Evolutionary conservation across 2,113 vertebrate species (phyloP), one percentile per base, ranked within the genome.

Genomic region (Hirundichthys speculiger): DNA sequence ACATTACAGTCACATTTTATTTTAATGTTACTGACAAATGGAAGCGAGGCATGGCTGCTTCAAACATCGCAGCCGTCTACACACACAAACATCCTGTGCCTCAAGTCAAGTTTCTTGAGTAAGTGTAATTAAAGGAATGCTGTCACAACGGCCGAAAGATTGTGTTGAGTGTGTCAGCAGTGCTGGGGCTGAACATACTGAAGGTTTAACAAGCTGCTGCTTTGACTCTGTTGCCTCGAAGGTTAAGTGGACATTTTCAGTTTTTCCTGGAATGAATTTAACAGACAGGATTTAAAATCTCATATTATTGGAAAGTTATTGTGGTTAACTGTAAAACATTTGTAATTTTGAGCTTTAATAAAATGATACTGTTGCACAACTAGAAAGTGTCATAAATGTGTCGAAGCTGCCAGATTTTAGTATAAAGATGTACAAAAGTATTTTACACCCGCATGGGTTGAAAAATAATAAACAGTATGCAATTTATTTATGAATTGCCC

Each of bases 281-380:
- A 27, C 30, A 52, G 51, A 19, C 39, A 2, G 22, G 27, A 40
- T 42, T 58, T 12, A 69, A 54, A 49, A 20, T n/a, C 19, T 69
- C 15, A 15, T 46, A 50, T 15, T 50, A 7, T 11, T 13, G 9
- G 15, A 34, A 6, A 43, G 24, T 20, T 58, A 21, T 27, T 56
- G 8, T 39, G 39, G 30, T 42, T 3, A 27, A 54, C 19, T 48
- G 27, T 20, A 13, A 66, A 75, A 19, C 20, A 27, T 22, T 46
- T 61, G 40, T 61, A 69, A 30, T 64, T 48, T n/a, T 20, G 15
- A 55, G 54, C 5, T 55, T 27, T 64, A 72, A 80, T 69, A 67
- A 85, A 71, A 67, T 22, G 0, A 25, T 30, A 45, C 18, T 72
- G 40, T 42, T 30, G 18, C 24, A 53, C 5, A 74, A 19, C 3